Evolutionary conservation across 2,797 vertebrate genomes (phyloP), one percentile per base, ranked within the genome.

Genomic region (Sebastes hubbsi): DNA sequence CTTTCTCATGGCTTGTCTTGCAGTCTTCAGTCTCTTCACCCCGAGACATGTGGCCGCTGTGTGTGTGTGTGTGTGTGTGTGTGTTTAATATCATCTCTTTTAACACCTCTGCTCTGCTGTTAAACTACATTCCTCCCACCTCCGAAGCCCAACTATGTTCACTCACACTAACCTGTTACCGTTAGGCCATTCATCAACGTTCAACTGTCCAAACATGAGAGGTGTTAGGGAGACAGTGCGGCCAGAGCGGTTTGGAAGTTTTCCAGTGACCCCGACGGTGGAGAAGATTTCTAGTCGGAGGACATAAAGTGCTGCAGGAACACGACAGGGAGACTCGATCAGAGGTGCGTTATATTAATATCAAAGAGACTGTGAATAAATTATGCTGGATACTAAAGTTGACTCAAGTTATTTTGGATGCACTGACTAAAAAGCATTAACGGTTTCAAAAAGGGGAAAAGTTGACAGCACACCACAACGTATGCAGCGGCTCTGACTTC

Each of bases 111-210:
- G 80, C 89, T 83, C 79, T 32, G 79, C 85, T 91, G 90, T 92
- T 94, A 94, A 96, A 95, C 92, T 89, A 92, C 90, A 93, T 93
- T 94, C 93, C 88, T 94, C 94, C 80, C 91, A 94, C 93, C 91
- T 94, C 81, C 60, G 38, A 89, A 89, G 89, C 88, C 92, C 92
- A 91, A 94, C 94, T 91, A 91, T 93, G 90, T 89, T 90, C 86
- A 83, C 78, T 95, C 88, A 12, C 93, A 94, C 90, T 64, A 80
- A 88, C 87, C 83, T 90, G 94, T 92, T 91, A 95, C 92, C 81
- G 61, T 86, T 81, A 42, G 84, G 81, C 90, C 88, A 93, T 94
- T 93, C 90, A 91, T 95, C 92, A 95, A 80, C 65, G 87, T 75
- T 92, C 70, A 75, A 87, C 90, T 93, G 88, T 92, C 91, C 90